Percentiles rank a stretch among this genome's conserved stretches.
phyloP scores from a whole-genome alignment of 2,113 vertebrate species.

The Corydoras maculifer region DNA sequence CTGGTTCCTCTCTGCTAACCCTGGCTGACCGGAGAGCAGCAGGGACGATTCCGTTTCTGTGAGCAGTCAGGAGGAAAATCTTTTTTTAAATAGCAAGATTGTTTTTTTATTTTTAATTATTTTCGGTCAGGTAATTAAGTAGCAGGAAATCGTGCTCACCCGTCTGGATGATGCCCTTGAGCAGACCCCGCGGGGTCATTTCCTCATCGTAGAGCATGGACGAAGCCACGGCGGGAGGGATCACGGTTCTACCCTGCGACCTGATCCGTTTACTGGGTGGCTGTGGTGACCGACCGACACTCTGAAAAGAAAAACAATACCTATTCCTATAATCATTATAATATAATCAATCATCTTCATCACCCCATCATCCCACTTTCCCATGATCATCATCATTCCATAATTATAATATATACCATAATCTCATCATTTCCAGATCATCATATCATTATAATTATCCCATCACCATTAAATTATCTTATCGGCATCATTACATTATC shows the following conservation, averaged over 20 bases:
- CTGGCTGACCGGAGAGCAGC: conserved; percentile 46
- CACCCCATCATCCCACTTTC: no score
- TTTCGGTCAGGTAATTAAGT: background rate
- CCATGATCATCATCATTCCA: no score
- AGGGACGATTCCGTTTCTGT: conserved; percentile 58
- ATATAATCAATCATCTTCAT: no score
- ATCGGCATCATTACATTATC: no score
- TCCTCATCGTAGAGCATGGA: conserved; percentile 47
- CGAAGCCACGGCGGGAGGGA: background rate
- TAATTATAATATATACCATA: no score
- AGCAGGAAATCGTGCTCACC: conserved; percentile 37
- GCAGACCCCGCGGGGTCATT: conserved; percentile 60
- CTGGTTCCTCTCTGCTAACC: conserved; percentile 14
- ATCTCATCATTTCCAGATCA: no score
- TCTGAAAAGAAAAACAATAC: conserved; percentile 42
- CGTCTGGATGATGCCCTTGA: conserved; percentile 60
- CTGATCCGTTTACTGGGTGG: conserved; percentile 35
- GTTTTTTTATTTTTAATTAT: no score
- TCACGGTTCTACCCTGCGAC: background rate
- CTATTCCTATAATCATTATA: background rate
- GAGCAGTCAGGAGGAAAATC: conserved; percentile 3
- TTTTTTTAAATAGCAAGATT: no score
- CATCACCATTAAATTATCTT: no score
- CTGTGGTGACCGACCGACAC: conserved; percentile 43
- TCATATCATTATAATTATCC: no score